A percentile compares a stretch with the other conserved stretches of the same genome.
Conservation (phyloP, 2,797 vertebrate species). For the Acanthurus leucopareius region DNA sequence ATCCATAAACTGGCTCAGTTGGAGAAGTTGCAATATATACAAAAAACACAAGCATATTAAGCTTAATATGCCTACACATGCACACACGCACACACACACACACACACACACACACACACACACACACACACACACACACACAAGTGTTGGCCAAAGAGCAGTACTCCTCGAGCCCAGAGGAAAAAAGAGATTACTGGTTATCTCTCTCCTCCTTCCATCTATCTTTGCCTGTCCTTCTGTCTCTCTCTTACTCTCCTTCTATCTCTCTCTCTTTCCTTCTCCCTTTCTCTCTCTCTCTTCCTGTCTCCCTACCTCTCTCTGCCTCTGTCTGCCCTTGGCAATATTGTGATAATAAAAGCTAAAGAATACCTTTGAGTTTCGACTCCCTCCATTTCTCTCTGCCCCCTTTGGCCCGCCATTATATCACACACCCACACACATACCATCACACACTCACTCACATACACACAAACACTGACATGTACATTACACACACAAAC, state of each 20-base stretch:
- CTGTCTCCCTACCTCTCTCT: slow-evolving; percentile 38
- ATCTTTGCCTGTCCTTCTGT: slow-evolving; percentile 50
- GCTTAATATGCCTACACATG: background rate
- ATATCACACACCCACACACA: slow-evolving; percentile 63
- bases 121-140: background rate
- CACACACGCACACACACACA: background rate
- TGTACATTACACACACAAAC: slow-evolving; percentile 15
- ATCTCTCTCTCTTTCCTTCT: slow-evolving; percentile 41
- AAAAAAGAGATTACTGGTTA: slow-evolving; percentile 59
- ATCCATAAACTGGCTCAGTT: slow-evolving; percentile 3
- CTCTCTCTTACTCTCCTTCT: slow-evolving; percentile 3
- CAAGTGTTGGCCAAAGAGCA: slow-evolving; percentile 44
- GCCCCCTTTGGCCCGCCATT: slow-evolving; percentile 79
- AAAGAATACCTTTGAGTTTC: slow-evolving; percentile 81
- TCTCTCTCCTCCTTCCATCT: slow-evolving; percentile 63
- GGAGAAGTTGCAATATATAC: background rate
- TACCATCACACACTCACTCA: background rate
- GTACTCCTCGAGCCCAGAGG: slow-evolving; percentile 50
- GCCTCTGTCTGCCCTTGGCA: slow-evolving; percentile 65
- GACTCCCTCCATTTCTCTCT: slow-evolving; percentile 75
- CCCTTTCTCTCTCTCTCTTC: slow-evolving; percentile 37
- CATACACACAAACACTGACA: slow-evolving; percentile 14
- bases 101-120: background rate
- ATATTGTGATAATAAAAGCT: slow-evolving; percentile 81
- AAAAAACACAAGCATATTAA: slow-evolving; percentile 18